Evolutionary conservation across 2,888 invertebrate genomes (phyloP).

Genomic region (Meteorus cinctellus): DNA sequence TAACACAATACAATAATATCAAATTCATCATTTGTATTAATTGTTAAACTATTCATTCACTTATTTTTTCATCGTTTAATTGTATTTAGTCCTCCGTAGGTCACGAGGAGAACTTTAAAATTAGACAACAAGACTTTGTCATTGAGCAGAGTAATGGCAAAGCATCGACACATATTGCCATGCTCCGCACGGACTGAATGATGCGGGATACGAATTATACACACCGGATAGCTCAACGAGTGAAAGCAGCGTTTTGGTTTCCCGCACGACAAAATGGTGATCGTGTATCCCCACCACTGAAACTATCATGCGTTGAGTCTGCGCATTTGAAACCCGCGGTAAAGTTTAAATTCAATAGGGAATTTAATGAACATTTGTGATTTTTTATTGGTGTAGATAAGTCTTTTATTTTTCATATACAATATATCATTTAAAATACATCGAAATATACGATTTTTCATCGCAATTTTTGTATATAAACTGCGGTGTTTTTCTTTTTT

Average conservation of each 20-base stretch:
- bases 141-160: conserved; percentile 26
- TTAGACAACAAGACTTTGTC: conserved; percentile 31
- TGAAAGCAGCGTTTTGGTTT: conserved; percentile 41
- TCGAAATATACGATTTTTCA: conserved; percentile 30
- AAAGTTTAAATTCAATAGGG: not conserved
- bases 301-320: not conserved
- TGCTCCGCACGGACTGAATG: conserved; percentile 51
- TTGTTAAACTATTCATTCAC: conserved; percentile 18
- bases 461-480: conserved; percentile 11
- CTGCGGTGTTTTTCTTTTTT: not conserved
- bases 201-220: conserved; percentile 33
- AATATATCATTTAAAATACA: conserved; percentile 34
- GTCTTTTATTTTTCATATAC: conserved; percentile 33
- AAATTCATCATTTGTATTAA: conserved; percentile 19
- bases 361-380: not conserved
- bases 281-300: conserved; percentile 2
- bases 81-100: conserved; percentile 19
- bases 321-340: not conserved
- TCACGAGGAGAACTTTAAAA: conserved; percentile 27
- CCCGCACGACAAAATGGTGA: conserved; percentile 28
- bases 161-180: conserved; percentile 50
- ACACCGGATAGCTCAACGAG: conserved; percentile 27
- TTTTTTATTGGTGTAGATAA: conserved; percentile 11
- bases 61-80: not conserved
- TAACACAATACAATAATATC: conserved; percentile 35